Evolutionary conservation across 2,113 vertebrate genomes (phyloP).

Genomic region (Mellivora capensis): DNA sequence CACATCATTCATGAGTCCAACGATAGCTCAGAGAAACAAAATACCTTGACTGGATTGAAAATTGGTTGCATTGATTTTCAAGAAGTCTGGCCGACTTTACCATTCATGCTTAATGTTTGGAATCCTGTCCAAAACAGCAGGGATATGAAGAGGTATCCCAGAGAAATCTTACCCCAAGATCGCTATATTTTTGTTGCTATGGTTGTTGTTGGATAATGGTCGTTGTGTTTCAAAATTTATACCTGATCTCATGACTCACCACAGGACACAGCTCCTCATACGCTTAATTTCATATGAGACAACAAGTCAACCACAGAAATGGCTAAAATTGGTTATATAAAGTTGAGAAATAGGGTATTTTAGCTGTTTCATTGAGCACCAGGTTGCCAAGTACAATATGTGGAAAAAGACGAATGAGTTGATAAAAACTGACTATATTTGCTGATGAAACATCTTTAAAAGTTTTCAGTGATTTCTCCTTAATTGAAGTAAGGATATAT

Average conservation of each 20-base stretch:
- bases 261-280: no score
- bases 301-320: neutral
- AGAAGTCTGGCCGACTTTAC: neutral
- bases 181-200: neutral
- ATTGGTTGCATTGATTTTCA: neutral
- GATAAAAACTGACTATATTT: neutral
- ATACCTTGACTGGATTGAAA: neutral
- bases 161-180: neutral
- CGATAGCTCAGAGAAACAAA: neutral
- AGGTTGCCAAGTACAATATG: no score
- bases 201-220: neutral
- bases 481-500: no score
- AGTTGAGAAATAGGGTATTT: neutral
- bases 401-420: neutral
- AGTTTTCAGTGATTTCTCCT: neutral
- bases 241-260: neutral
- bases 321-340: neutral
- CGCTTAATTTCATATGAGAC: no score
- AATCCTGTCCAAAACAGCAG: neutral
- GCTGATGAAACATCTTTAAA: neutral
- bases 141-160: neutral
- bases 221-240: neutral
- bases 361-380: neutral
- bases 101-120: fast-evolving
- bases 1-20: no score